A percentile compares a stretch with the other conserved stretches of the same genome.
These are phyloP conservation scores for Apodemia hepburni DNA, from an alignment of 2,888 invertebrate species.

Conservation along the genomic window DNA sequence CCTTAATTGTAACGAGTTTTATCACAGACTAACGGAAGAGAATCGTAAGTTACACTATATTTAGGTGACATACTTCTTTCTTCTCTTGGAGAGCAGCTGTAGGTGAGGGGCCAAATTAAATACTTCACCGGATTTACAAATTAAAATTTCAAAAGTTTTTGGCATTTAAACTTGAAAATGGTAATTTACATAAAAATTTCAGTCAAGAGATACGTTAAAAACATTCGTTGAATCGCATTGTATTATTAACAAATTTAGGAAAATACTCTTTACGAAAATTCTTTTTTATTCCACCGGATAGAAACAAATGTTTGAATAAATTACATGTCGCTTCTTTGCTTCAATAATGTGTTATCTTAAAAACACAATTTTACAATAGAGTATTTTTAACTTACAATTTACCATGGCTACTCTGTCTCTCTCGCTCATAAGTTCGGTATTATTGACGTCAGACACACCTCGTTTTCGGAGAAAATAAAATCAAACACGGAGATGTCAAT, in stretches of 20 bases:
- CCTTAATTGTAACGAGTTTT: not conserved
- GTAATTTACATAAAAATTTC: not conserved
- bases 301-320: too few species aligned
- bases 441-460: too few species aligned
- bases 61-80: not conserved
- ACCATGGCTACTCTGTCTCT: too few species aligned
- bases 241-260: not conserved
- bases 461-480: too few species aligned
- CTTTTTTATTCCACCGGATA: too few species aligned
- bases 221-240: not conserved
- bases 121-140: constrained; percentile 25
- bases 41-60: not conserved
- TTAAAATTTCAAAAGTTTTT: constrained; percentile 23
- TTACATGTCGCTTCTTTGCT: too few species aligned
- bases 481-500: too few species aligned
- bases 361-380: too few species aligned
- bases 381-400: too few species aligned
- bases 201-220: not conserved
- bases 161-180: not conserved
- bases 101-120: constrained; percentile 21
- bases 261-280: not conserved
- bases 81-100: not conserved
- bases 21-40: not conserved
- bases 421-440: too few species aligned
- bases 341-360: too few species aligned